Evolutionary conservation across 1,140 invertebrate genomes (phyloP), one percentile per base, ranked within the genome.

Genomic region (Anastatus disparis): DNA sequence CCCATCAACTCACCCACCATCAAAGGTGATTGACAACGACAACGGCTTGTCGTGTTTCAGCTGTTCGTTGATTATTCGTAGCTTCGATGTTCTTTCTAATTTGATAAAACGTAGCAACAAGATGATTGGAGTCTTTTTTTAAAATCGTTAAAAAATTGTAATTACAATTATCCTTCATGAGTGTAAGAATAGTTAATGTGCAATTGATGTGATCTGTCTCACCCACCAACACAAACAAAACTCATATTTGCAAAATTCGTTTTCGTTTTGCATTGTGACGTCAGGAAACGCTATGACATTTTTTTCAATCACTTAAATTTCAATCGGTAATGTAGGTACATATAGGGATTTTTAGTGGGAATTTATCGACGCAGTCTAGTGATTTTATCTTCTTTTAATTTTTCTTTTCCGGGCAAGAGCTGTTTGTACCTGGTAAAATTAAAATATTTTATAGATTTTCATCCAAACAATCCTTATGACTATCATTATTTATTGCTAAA

Each of bases 341-440:
- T 0, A 55, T 3, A 35, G 12, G 3, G 10, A 63, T 63, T 20
- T 64, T 31, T 53, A 50, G 29, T 68, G 15, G 35, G 13, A n/a
- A 50, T 38, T 61, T 24, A 68, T 4, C 22, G 56, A 50, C n/a
- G 0, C n/a, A 46, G n/a, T 63, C 50, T 20, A 31, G 48, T 44
- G 26, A 15, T 26, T 52, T 68, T 55, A 13, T 12, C 62, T n/a
- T n/a, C n/a, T 44, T 48, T 24, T 22, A 38, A 26, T 40, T 62
- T 61, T 61, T 17, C 24, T 70, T 55, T 56, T 70, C 15, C 59
- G 38, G 9, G 15, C 55, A n/a, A 68, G 31, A 42, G 46, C 61
- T 61, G 15, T 59, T 46, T 68, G 20, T 15, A 17, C 26, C 40
- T 52, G 59, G 50, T 63, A 70, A 35, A 55, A 24, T 35, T 46